Evolutionary conservation across 35 echinoderm and acorn worm species (phyloP), one percentile per base, ranked within the genome.

Genomic region (Chiridota heheva): DNA sequence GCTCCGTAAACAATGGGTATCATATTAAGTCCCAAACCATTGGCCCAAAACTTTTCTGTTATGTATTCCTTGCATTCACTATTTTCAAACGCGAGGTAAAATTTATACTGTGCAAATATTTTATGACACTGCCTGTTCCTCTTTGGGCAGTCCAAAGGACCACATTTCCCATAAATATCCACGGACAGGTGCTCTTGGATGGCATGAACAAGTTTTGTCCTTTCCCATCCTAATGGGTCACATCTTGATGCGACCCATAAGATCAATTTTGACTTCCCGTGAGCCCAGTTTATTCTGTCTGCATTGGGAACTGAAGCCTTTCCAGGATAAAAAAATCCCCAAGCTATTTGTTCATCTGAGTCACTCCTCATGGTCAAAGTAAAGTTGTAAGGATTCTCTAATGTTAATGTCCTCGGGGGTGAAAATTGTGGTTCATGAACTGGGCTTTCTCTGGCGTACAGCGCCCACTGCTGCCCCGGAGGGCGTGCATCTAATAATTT

Each of bases 401-500:
- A 18, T n/a, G 66, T 80, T 5, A 87, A 15, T 1, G 60, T 20
- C n/a, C 15, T 6, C 1, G 85, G 85, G 29, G 85, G 85, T 3
- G 85, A 41, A 68, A 87, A 87, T 36, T 87, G 85, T 36, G 85
- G 85, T 42, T 87, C 85, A 59, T 87, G 85, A 26, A 87, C 75
- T n/a, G 85, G 85, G 61, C 85, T 87, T 38, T 87, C 85, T 70
- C 65, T 78, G 4, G 85, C 49, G 34, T 87, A 87, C 10, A 87
- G 75, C 34, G 47, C 85, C 85, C 85, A 87, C 17, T 61, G 75
- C 41, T 87, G 85, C 16, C 85, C 85, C 18, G 73, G 73, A 20
- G 85, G 85, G 36, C 85, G 78, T 20, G 48, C 60, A 12, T 53
- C 70, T 18, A 87, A 38, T 22, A 87, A 49, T 26, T 69, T 63